phyloP scores from a whole-genome alignment of 2,888 invertebrate genomes.

The Eristalinus aeneus region DNA sequence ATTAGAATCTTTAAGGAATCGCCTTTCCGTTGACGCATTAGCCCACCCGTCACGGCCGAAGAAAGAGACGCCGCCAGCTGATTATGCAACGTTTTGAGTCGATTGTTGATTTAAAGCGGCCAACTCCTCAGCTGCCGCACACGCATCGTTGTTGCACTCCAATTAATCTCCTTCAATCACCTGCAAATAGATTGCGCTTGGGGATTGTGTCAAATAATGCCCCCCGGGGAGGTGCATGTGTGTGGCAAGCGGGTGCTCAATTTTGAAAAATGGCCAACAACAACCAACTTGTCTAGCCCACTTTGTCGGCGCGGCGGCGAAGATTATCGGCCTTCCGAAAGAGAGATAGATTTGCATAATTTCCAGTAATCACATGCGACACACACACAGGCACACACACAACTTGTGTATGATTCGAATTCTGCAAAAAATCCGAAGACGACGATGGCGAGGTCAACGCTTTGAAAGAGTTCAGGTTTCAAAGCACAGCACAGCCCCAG shows the following conservation, averaged over 20 bases:
- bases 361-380: conserved; percentile 32
- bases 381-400: no score
- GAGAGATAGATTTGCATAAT: conserved; percentile 44
- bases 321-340: conserved; percentile 17
- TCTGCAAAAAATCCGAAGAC: conserved; percentile 32
- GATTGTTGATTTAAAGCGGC: conserved; percentile 5
- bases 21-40: background rate
- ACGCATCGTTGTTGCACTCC: background rate
- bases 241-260: background rate
- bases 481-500: background rate
- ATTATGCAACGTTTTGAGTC: conserved; percentile 7
- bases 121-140: background rate
- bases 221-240: background rate
- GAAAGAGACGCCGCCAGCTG: background rate
- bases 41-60: background rate
- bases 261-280: conserved; percentile 18
- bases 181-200: background rate
- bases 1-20: conserved; percentile 11
- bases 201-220: conserved; percentile 12
- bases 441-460: background rate
- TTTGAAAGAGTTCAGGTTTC: no score
- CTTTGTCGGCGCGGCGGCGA: background rate
- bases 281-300: conserved; percentile 1
- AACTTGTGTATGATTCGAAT: conserved; percentile 23
- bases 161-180: background rate